phyloP scores from a whole-genome alignment of 2,888 invertebrate species.

The Sphecodes monilicornis region DNA sequence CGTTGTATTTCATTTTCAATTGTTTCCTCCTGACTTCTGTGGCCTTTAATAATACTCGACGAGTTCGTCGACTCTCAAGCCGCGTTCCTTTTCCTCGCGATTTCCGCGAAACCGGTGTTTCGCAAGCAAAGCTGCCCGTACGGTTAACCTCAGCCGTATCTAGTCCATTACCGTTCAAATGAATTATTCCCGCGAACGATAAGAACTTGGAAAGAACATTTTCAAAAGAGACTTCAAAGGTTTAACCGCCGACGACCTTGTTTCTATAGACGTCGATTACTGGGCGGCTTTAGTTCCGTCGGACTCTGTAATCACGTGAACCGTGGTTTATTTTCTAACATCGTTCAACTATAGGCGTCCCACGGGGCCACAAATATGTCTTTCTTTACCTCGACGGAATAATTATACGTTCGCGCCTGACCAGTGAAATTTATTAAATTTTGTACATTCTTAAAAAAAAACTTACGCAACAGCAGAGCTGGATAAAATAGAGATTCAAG shows the following conservation, averaged over 20 bases:
- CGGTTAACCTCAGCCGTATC: conserved; percentile 11
- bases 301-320: conserved; percentile 42
- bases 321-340: conserved; percentile 14
- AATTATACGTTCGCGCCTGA: neutral
- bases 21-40: neutral
- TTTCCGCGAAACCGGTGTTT: neutral
- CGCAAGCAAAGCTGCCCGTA: neutral
- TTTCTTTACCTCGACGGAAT: neutral
- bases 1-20: neutral
- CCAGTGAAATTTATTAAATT: neutral
- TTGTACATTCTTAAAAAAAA: too few species aligned
- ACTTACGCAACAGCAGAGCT: too few species aligned
- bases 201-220: neutral
- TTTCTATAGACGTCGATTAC: conserved; percentile 47
- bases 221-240: conserved; percentile 41
- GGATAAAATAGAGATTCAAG: too few species aligned
- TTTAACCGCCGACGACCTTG: conserved; percentile 35
- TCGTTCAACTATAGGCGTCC: neutral
- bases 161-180: conserved; percentile 33
- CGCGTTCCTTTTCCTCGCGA: neutral
- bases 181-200: conserved; percentile 33
- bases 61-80: neutral
- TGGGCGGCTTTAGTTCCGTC: conserved; percentile 20
- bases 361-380: conserved; percentile 15
- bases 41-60: neutral